Evolutionary conservation across 1,140 invertebrate genomes (phyloP).

Genomic region (Helicoverpa zea): DNA sequence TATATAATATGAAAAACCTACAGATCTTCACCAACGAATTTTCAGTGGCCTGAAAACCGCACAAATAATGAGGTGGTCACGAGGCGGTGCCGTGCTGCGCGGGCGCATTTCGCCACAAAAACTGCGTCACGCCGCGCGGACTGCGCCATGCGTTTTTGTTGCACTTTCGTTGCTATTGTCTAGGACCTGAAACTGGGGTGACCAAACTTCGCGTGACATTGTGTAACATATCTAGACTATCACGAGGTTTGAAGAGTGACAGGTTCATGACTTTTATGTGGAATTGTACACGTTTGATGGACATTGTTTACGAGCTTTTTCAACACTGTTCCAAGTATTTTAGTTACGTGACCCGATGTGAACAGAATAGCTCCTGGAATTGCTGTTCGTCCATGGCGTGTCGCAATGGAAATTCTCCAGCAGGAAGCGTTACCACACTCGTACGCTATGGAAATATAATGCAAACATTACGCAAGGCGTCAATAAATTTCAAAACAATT

Average conservation of each 20-base stretch:
- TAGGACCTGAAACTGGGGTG: background rate
- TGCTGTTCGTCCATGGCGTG: background rate
- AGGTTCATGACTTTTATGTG: no score
- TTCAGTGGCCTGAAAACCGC: background rate
- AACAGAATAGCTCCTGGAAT: background rate
- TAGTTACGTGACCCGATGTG: no score
- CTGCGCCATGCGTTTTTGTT: slow-evolving; percentile 30
- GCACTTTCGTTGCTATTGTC: slow-evolving; percentile 14
- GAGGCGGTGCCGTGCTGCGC: background rate
- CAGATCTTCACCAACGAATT: no score
- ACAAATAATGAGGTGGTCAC: background rate
- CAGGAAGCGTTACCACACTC: slow-evolving; percentile 32
- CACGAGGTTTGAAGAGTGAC: no score
- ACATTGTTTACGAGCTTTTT: no score
- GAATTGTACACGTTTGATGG: no score
- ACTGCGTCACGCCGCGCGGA: background rate
- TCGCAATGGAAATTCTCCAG: slow-evolving; percentile 18
- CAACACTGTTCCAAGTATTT: no score
- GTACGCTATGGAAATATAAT: slow-evolving; percentile 35
- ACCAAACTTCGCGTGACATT: background rate
- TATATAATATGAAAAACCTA: no score
- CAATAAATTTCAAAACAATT: slow-evolving; percentile 51
- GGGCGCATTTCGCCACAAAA: slow-evolving; percentile 6
- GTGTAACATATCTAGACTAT: no score
- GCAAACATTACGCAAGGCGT: slow-evolving; percentile 31